Base-by-base conservation (phyloP, 2,888 invertebrate genomes). In the Trimorus sp. region DNA sequence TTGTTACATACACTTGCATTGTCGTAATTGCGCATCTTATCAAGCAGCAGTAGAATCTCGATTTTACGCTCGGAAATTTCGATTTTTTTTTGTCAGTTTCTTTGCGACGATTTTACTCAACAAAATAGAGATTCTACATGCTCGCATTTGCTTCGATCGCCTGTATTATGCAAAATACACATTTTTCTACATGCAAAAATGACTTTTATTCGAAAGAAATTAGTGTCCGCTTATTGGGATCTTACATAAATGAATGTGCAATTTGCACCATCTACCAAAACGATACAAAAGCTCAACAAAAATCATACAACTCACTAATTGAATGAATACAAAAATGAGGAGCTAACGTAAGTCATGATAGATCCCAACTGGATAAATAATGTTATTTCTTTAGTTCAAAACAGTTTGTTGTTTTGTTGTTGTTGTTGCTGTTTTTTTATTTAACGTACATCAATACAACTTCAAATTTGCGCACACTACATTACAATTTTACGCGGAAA, bases 1-100 rank as follows among this genome's bases (percentile, higher is more conserved):
- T 89, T 90, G 89, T 90, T 87, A 87, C 71, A 76, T 84, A 82
- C 74, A 84, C 73, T 83, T 85, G 82, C 79, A 84, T 81, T 79
- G 45, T 79, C 69, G 79, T 83, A 86, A 82, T 86, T 81, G 80
- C 84, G 75, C 77, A 81, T 85, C 74, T 86, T 84, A 87, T 86
- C 82, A 85, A 84, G 59, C 59, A 38, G 36, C 16, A 45, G 66
- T 74, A 70, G 70, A 77, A 77, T 82, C 82, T 77, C 73, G 9
- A 71, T 78, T 78, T 78, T 78, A 77, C n/a, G 7, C 16, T 11
- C 12, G 8, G 40, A 36, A 42, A 40, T 38, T 37, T 49, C 0
- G 36, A 14, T 36, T 51, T n/a, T 63, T 65, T 54, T 56, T 58
- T 36, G 9, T 51, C n/a, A n/a, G n/a, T 38, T 37, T 40, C 11